phyloP scores from a whole-genome alignment of 2,113 vertebrate species.

The Paramormyrops kingsleyae region DNA sequence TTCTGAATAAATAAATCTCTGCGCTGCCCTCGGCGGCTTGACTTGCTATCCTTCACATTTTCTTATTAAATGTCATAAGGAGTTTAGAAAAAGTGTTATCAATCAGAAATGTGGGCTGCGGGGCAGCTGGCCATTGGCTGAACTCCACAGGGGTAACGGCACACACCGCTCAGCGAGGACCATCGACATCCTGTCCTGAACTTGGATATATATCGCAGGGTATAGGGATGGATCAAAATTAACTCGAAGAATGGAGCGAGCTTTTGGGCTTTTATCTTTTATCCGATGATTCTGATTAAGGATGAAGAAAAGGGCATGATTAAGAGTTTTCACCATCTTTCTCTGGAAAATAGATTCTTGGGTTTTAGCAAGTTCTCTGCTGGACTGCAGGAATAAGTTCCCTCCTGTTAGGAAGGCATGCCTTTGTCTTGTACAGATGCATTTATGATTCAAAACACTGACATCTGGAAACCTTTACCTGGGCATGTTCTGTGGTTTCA shows the following conservation, averaged over 20 bases:
- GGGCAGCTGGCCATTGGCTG: neutral
- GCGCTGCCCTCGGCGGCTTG: neutral
- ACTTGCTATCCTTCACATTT: neutral
- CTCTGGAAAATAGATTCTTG: neutral
- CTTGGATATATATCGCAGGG: neutral
- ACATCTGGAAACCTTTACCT: neutral
- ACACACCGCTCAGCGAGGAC: neutral
- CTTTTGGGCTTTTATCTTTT: neutral
- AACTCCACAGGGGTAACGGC: neutral
- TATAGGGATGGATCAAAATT: neutral
- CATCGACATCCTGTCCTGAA: neutral
- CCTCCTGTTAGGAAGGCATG: no score
- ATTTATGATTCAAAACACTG: neutral
- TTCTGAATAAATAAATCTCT: conserved; percentile 4
- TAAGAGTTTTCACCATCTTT: neutral
- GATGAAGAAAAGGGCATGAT: neutral
- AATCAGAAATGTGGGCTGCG: neutral
- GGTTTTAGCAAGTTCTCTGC: neutral
- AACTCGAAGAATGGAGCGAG: neutral
- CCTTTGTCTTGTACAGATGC: neutral
- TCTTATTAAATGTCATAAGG: conserved; percentile 12
- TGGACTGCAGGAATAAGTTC: neutral
- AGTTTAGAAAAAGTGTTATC: conserved; percentile 3
- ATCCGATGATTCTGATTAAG: neutral
- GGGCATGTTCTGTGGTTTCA: neutral